Base-by-base conservation (phyloP, 2,113 vertebrate genomes). In the Scortum barcoo region DNA sequence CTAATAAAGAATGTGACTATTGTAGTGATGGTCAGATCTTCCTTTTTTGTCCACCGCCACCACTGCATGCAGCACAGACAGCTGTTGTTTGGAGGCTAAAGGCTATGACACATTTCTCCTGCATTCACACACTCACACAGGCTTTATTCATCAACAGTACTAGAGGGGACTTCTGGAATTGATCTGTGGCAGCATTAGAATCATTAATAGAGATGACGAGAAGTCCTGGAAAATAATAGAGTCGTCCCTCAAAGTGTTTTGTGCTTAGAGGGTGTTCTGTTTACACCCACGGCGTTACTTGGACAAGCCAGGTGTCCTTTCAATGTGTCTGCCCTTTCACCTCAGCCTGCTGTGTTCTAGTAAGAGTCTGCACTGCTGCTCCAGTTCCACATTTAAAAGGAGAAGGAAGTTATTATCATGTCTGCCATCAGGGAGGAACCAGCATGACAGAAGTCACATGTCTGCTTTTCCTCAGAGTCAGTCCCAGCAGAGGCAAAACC, bases 1-100 rank as follows among this genome's bases (percentile, higher is more conserved):
- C 85, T 72, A 42, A 86, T 86, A 63, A 83, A 92, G 89, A 93
- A 93, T 87, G 87, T 63, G 54, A 33, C 72, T 78, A 86, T 91
- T 92, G 91, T 92, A 40, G 67, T 54, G 36, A 86, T 24, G 19
- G 60, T 91, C 85, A 85, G 67, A 86, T 85, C 69, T 54, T 86
- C 69, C 38, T 70, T 62, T 71, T 79, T 75, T 78, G 72, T 73
- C 42, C 62, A 70, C 66, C 24, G 9, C 58, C 79, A 65, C 65
- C 67, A 7, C 65, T 30, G 28, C 71, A 26, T 16, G 46, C 62
- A 53, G 24, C 86, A 86, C 87, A 91, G 73, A 87, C 84, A 91
- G 85, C 91, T 89, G 92, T 61, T 90, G 88, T 89, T 74, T 84
- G 22, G 56, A 76, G 63, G 58, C 83, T 72, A 68, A 78, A 56